Base-by-base conservation (phyloP, 2,888 invertebrate species). In the Zaprionus bogoriensis region DNA sequence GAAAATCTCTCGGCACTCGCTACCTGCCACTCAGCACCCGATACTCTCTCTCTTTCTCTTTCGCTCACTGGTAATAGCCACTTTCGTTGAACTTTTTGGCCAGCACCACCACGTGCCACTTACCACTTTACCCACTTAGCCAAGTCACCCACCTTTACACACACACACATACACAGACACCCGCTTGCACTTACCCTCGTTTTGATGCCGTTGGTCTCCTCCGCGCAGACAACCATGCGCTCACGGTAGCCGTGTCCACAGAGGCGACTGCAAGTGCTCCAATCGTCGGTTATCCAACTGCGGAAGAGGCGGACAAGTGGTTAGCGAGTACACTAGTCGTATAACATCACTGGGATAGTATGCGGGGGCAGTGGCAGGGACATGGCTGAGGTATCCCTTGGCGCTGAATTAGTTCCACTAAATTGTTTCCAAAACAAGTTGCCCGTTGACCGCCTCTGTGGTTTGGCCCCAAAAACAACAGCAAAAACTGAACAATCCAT, bases 221-320 rank as follows among this genome's bases (percentile, higher is more conserved):
- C 94, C 6, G 95, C 95, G 89, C 98, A 98, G 79, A 96, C 94
- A 58, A 98, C 96, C 69, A 95, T 93, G 9, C 98, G 93, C 58
- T 94, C 93, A 78, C 95, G 93, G 67, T 95, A 93, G 4, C 98
- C 98, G 2, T 96, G 96, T 0, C 97, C 98, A 87, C 98, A 98
- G 20, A 94, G 94, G 23, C 93, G 94, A 74, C 96, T 96, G 92
- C 98, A 98, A 10, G 94, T 92, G 45, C 96, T 95, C 98, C 98
- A 98, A 74, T 97, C 96, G 51, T 95, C 95, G 20, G 95, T 94
- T 87, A 95, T 94, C 98, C 98, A 98, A 89, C 97, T 98, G 91
- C 90, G 88, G 71, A 72, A 69, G 55, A 69, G 69, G 74, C 50
- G 69, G 55, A 72, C 54, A 72, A 74, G 69, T 69, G 69, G 72